Conservation (phyloP, 2,113 vertebrate species). For the Myotis lucifugus region DNA sequence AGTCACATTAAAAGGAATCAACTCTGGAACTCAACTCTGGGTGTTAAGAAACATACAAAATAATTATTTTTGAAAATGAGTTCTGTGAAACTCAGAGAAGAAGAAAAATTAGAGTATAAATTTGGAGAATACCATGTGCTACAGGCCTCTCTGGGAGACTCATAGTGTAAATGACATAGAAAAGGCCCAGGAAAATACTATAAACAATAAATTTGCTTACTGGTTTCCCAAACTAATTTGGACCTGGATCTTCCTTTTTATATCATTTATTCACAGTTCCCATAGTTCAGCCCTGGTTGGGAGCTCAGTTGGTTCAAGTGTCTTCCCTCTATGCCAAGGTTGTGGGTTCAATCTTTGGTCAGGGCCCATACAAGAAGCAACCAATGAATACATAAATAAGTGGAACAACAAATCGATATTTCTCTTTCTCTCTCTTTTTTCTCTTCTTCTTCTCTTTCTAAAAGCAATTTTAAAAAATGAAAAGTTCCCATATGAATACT, state of each 20-base stretch:
- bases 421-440: too few relatives aligned
- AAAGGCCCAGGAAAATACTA: not conserved
- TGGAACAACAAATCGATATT: not conserved
- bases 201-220: not conserved
- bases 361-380: not conserved
- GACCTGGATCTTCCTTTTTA: not conserved
- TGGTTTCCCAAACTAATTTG: not conserved
- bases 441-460: not conserved
- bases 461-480: not conserved
- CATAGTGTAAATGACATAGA: not conserved
- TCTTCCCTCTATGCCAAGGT: not conserved
- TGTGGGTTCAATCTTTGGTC: not conserved
- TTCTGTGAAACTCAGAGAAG: not conserved
- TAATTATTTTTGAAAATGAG: constrained; percentile 32
- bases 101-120: not conserved
- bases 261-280: not conserved
- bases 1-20: not conserved
- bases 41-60: not conserved
- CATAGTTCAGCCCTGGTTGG: not conserved
- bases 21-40: not conserved
- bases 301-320: not conserved
- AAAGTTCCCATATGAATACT: not conserved
- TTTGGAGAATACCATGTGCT: not conserved
- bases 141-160: not conserved
- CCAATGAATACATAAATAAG: not conserved